These are phyloP conservation scores for Peucedramus taeniatus DNA, from an alignment of 2,113 vertebrate species.

Conservation along the genomic window DNA sequence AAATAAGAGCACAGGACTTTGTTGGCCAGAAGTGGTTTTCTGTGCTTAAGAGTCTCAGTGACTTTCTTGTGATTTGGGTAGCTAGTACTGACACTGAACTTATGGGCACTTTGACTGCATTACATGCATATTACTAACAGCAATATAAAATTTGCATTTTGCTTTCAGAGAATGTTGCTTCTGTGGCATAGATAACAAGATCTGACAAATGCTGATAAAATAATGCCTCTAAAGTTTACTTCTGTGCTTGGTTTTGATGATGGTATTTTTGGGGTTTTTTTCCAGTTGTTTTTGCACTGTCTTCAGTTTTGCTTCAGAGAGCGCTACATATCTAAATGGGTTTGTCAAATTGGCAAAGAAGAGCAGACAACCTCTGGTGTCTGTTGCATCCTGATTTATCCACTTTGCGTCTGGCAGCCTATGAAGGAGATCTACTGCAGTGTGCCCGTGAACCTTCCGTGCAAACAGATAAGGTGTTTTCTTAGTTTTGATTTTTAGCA, in stretches of 20 bases:
- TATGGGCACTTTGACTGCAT: not conserved
- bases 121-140: not conserved
- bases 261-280: not conserved
- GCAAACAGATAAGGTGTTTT: not conserved
- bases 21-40: not conserved
- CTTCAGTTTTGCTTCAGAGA: not conserved
- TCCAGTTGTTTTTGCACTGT: not conserved
- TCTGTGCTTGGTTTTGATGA: not conserved
- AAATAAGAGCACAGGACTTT: not conserved
- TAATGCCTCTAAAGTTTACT: not conserved
- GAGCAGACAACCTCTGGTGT: not conserved
- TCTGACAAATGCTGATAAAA: not conserved
- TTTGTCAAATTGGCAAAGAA: not conserved
- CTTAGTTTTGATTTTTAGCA: not conserved
- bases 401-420: not conserved
- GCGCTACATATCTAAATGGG: not conserved
- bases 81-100: not conserved
- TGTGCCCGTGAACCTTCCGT: rapidly evolving
- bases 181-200: not conserved
- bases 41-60: not conserved
- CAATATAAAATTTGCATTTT: not conserved
- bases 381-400: not conserved
- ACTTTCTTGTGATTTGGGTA: not conserved
- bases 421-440: not conserved
- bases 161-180: not conserved